A percentile compares a stretch with the other conserved stretches of the same genome.
These are phyloP conservation scores for Coregonus ussuriensis DNA, from an alignment of 2,797 vertebrate species.

Conservation along the genomic window DNA sequence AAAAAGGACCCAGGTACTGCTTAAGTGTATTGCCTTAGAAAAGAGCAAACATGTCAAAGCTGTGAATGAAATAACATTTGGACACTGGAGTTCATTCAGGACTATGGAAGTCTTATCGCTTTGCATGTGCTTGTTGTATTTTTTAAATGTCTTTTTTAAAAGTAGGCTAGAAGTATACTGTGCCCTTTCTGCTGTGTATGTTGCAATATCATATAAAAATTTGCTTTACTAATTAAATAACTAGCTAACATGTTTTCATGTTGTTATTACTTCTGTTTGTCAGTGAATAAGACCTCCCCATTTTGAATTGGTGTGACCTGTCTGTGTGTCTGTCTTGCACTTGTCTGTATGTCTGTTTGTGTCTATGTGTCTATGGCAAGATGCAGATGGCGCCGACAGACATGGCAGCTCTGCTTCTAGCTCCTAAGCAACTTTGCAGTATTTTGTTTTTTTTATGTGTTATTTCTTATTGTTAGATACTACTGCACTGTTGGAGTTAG, in stretches of 20 bases:
- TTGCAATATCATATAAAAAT: constrained; percentile 26
- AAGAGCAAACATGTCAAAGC: constrained; percentile 1
- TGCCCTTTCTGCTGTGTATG: constrained; percentile 28
- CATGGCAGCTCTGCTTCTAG: too few relatives aligned
- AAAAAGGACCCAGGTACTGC: not conserved
- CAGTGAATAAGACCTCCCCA: not conserved
- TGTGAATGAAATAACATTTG: not conserved
- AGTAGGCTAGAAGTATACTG: not conserved
- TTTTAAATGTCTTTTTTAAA: not conserved
- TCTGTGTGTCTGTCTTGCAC: not conserved
- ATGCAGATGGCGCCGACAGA: too few relatives aligned
- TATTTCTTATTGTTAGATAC: too few relatives aligned
- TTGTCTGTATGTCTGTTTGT: too few relatives aligned
- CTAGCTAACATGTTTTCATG: constrained; percentile 50
- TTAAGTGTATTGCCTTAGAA: constrained; percentile 29
- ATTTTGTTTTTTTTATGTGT: too few relatives aligned
- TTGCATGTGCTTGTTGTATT: constrained; percentile 5
- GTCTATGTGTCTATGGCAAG: too few relatives aligned
- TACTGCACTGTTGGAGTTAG: too few relatives aligned
- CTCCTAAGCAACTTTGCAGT: too few relatives aligned
- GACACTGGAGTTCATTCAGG: not conserved
- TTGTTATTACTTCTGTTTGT: too few relatives aligned
- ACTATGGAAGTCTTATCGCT: not conserved
- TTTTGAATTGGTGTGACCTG: constrained; percentile 2
- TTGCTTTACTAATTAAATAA: constrained; percentile 37